Percentiles rank a stretch among this genome's conserved stretches.
Evolutionary conservation across 2,797 vertebrate species (phyloP).

Genomic region (Artibeus jamaicensis): DNA sequence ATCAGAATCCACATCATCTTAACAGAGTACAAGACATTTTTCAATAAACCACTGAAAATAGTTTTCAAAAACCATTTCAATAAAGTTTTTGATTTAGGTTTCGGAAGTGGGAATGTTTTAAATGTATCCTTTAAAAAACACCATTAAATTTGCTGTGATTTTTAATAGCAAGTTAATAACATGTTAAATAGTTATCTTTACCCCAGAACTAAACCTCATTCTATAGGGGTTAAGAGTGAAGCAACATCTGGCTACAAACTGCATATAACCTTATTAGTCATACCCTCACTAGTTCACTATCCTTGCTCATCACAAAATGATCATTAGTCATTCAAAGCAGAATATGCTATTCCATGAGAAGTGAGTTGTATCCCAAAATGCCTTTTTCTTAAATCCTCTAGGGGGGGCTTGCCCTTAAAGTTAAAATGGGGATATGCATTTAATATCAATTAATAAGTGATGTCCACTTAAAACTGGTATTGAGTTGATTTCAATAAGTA

Average conservation of each 20-base stretch:
- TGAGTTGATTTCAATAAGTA: not conserved
- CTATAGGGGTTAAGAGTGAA: not conserved
- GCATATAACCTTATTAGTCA: not conserved
- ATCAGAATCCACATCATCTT: not conserved
- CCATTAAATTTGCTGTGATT: not conserved
- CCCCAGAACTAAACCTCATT: not conserved
- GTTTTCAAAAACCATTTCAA: not conserved
- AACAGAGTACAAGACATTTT: not conserved
- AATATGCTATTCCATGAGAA: not conserved
- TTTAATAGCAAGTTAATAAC: not conserved
- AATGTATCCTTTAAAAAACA: not conserved
- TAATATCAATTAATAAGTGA: not conserved
- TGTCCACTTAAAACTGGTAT: not conserved
- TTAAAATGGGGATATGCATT: conserved; percentile 2
- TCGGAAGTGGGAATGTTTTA: not conserved
- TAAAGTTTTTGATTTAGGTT: not conserved
- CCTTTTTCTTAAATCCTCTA: not conserved
- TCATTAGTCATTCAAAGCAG: not conserved
- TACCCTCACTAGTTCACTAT: not conserved
- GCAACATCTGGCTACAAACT: not conserved
- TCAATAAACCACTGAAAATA: not conserved
- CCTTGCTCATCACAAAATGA: not conserved
- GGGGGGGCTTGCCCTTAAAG: not conserved
- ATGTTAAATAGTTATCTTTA: not conserved
- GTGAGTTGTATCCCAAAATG: not conserved